These are phyloP conservation scores for Actenoides lindsayi DNA, from an alignment of 2,113 vertebrate genomes.

Conservation along the genomic window DNA sequence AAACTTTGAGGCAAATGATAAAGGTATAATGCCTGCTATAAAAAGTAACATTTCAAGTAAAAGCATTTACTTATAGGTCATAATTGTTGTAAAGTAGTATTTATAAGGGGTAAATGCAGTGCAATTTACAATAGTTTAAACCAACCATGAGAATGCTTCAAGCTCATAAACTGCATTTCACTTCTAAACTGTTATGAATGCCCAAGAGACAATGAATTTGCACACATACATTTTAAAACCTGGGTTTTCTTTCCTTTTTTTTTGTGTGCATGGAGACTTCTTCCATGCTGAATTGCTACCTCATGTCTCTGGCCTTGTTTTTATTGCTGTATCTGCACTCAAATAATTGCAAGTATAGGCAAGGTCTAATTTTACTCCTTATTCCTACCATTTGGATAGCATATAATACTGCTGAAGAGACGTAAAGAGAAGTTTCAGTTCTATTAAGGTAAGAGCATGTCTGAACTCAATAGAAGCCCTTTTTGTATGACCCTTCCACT, in stretches of 20 bases:
- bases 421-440: background rate
- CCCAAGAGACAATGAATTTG: conserved; percentile 17
- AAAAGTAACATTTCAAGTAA: conserved; percentile 26
- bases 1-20: background rate
- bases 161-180: conserved; percentile 28
- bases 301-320: background rate
- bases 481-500: background rate
- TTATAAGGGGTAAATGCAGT: background rate
- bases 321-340: background rate
- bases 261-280: background rate
- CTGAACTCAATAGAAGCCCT: background rate
- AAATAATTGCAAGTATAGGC: background rate
- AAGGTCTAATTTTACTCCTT: background rate
- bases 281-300: background rate
- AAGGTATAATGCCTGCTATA: background rate
- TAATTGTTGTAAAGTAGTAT: conserved; percentile 50
- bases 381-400: background rate
- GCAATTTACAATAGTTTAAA: conserved; percentile 30
- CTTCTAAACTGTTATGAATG: background rate
- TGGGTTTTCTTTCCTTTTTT: background rate
- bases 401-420: background rate
- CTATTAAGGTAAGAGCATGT: background rate
- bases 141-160: background rate
- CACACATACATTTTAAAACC: background rate
- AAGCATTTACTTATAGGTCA: conserved; percentile 26